Evolutionary conservation across 2,888 invertebrate species (phyloP).

Genomic region (Phrixothrix hirtus): DNA sequence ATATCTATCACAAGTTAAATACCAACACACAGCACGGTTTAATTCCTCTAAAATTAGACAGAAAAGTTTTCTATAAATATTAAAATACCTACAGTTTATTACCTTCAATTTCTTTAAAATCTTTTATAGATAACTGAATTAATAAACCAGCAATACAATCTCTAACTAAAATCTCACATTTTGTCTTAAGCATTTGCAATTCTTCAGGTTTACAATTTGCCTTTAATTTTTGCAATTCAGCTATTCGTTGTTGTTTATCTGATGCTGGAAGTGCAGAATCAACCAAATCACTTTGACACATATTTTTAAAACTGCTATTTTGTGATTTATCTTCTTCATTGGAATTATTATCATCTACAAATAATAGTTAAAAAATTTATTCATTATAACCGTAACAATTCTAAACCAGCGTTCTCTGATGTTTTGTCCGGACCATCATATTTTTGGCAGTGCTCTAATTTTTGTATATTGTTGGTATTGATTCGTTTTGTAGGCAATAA

Average conservation of each 20-base stretch:
- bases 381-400: background rate
- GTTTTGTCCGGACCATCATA: constrained; percentile 43
- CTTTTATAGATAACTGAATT: constrained; percentile 77
- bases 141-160: constrained; percentile 82
- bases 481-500: constrained; percentile 19
- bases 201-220: constrained; percentile 82
- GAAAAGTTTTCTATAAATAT: too few relatives aligned
- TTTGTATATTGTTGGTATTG: constrained; percentile 24
- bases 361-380: background rate
- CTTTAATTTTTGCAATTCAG: constrained; percentile 71
- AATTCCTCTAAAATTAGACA: constrained; percentile 71
- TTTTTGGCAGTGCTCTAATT: constrained; percentile 49
- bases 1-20: constrained; percentile 87
- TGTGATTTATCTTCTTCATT: constrained; percentile 50
- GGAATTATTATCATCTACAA: constrained; percentile 41
- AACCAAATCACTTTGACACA: constrained; percentile 68
- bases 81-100: too few relatives aligned
- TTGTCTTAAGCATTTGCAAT: constrained; percentile 68
- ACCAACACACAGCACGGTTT: constrained; percentile 89
- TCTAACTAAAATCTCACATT: constrained; percentile 68
- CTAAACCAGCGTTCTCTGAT: constrained; percentile 25
- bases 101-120: constrained; percentile 88
- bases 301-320: constrained; percentile 47
- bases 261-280: constrained; percentile 70
- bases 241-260: constrained; percentile 68